phyloP scores from a whole-genome alignment of 1,140 invertebrate genomes.

The Dendroctonus valens region DNA sequence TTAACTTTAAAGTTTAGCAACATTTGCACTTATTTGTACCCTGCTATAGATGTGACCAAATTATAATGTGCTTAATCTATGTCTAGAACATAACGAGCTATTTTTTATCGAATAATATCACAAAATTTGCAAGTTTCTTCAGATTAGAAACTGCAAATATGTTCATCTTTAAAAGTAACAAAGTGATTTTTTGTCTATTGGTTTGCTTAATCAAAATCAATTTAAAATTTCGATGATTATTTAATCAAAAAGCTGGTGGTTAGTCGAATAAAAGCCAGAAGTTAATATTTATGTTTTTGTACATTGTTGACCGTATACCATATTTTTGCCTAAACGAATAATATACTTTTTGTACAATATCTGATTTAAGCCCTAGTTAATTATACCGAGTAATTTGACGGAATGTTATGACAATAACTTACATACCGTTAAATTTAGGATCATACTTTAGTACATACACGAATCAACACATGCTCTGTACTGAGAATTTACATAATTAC shows the following conservation, averaged over 20 bases:
- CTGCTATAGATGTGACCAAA: conserved; percentile 39
- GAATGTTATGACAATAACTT: conserved; percentile 5
- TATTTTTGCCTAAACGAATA: conserved; percentile 35
- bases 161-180: conserved; percentile 2
- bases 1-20: conserved; percentile 43
- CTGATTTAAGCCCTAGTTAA: conserved; percentile 14
- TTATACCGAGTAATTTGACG: conserved; percentile 7
- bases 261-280: conserved; percentile 23
- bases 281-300: conserved; percentile 37
- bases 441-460: conserved; percentile 36
- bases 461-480: conserved; percentile 46
- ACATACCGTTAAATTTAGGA: conserved; percentile 9
- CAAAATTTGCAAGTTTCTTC: background rate
- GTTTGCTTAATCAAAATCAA: background rate
- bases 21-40: conserved; percentile 46
- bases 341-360: conserved; percentile 40
- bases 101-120: background rate
- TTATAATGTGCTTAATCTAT: too few relatives aligned
- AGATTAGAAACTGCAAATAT: background rate
- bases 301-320: conserved; percentile 50
- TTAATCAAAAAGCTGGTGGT: conserved; percentile 12
- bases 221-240: background rate
- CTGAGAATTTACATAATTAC: conserved; percentile 20
- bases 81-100: too few relatives aligned
- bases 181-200: background rate